These are phyloP conservation scores for Caradrina clavipalpis DNA, from an alignment of 2,888 invertebrate species.

Conservation along the genomic window DNA sequence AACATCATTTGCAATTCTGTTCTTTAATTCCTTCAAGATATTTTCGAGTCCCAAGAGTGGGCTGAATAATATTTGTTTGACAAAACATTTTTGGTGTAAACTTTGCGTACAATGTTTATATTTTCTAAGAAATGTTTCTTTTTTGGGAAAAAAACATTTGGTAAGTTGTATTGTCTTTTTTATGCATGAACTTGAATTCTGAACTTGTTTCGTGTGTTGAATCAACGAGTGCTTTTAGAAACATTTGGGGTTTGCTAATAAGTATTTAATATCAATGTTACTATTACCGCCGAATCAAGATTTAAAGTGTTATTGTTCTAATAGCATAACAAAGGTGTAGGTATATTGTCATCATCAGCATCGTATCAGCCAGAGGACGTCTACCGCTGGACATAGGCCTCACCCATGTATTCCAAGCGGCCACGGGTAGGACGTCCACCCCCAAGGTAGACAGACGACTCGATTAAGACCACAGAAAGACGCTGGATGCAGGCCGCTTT, in stretches of 20 bases:
- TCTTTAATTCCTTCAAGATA: constrained; percentile 51
- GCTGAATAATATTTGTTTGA: constrained; percentile 41
- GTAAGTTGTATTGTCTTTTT: not conserved
- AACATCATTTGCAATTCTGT: constrained; percentile 46
- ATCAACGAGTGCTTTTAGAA: not conserved
- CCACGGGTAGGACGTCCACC: no score
- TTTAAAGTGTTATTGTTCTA: not conserved
- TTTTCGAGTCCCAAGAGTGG: constrained; percentile 22
- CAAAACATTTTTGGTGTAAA: constrained; percentile 42
- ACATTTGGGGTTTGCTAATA: accelerated
- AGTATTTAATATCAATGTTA: no score
- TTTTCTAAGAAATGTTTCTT: constrained; percentile 6
- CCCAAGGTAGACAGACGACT: no score
- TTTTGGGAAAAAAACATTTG: not conserved
- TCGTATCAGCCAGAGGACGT: no score
- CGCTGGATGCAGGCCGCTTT: no score
- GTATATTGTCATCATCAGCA: no score
- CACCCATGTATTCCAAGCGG: no score
- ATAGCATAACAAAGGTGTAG: no score
- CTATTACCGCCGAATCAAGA: not conserved
- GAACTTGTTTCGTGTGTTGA: not conserved
- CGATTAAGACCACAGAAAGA: no score
- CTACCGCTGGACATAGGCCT: no score
- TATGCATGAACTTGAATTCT: not conserved
- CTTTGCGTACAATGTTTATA: constrained; percentile 15